Conservation (phyloP, 2,797 vertebrate genomes). For the Falco novaeseelandiae region DNA sequence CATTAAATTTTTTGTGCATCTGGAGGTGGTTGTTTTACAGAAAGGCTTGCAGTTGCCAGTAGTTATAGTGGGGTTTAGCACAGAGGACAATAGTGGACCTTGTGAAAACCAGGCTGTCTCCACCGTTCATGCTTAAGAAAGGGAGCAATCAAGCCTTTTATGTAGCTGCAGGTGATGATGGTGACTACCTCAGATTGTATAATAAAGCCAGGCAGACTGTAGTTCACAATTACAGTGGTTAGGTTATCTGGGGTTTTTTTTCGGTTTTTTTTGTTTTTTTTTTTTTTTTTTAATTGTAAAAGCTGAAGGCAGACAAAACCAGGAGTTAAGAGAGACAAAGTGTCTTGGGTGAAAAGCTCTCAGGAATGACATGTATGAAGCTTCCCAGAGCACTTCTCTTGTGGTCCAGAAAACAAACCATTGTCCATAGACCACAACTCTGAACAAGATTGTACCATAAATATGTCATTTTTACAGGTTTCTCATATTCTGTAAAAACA, state of each 20-base stretch:
- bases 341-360: neutral
- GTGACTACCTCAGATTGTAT: neutral
- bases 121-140: neutral
- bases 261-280: too few species aligned
- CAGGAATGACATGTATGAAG: neutral
- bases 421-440: neutral
- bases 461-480: neutral
- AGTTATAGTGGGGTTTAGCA: neutral
- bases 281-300: neutral
- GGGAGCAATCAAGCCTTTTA: neutral
- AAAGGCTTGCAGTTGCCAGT: neutral
- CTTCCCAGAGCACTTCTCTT: neutral
- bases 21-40: neutral
- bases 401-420: neutral
- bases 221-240: neutral
- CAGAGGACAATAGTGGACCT: neutral
- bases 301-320: neutral
- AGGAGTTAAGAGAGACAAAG: neutral
- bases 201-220: neutral
- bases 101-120: neutral
- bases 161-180: neutral
- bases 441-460: neutral
- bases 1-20: neutral
- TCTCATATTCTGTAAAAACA: neutral
- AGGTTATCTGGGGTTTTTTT: neutral